Conservation (phyloP, 2,888 invertebrate genomes). For the Psylliodes chrysocephalus region DNA sequence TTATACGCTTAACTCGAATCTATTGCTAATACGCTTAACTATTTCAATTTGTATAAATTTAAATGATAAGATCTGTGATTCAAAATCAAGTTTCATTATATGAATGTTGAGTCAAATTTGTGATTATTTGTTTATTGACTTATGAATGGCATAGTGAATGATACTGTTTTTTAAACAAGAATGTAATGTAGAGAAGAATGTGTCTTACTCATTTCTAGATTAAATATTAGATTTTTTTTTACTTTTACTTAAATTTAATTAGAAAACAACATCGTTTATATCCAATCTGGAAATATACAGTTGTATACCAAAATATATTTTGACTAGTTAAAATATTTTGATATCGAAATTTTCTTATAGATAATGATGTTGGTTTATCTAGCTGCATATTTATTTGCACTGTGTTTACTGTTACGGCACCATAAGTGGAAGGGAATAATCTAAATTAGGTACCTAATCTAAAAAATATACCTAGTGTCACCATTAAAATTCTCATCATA, state of each 20-base stretch:
- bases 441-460: too few relatives aligned
- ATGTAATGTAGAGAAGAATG: constrained; percentile 15
- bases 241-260: constrained; percentile 4
- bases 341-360: too few relatives aligned
- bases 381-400: too few relatives aligned
- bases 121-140: constrained; percentile 21
- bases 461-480: too few relatives aligned
- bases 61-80: constrained; percentile 30
- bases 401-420: too few relatives aligned
- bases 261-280: constrained; percentile 4
- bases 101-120: constrained; percentile 22
- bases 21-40: constrained; percentile 28
- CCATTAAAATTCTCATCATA: too few relatives aligned
- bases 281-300: too few relatives aligned
- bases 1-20: constrained; percentile 48
- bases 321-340: too few relatives aligned
- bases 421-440: too few relatives aligned
- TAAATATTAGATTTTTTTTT: constrained; percentile 17
- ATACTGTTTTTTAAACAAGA: not conserved
- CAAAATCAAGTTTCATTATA: constrained; percentile 20
- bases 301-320: too few relatives aligned
- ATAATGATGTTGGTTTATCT: too few relatives aligned
- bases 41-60: constrained; percentile 24
- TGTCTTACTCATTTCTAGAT: constrained; percentile 19
- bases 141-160: constrained; percentile 13